phyloP scores from a whole-genome alignment of 2,113 vertebrate genomes.

The Mionectes macconnelli region DNA sequence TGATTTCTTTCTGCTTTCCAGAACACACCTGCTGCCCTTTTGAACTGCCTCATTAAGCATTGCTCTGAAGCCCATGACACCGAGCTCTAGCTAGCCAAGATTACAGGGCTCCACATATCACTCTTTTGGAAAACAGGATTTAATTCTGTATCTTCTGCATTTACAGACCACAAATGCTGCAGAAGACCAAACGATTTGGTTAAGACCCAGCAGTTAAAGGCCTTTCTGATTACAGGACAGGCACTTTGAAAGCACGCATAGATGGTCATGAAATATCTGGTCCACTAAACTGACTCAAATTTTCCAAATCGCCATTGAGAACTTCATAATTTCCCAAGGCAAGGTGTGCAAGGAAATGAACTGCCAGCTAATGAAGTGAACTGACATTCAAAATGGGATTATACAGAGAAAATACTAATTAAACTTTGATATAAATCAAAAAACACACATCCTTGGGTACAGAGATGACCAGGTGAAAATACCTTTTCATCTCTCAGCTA shows the following conservation, averaged over 20 bases:
- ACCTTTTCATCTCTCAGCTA: not conserved
- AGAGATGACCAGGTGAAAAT: not conserved
- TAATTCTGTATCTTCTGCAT: not conserved
- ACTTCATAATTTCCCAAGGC: not conserved
- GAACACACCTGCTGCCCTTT: constrained; percentile 9
- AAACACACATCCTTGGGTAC: not conserved
- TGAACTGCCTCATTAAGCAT: not conserved
- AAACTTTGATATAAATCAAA: not conserved
- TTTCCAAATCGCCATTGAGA: not conserved
- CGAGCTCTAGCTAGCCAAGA: not conserved
- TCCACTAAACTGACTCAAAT: not conserved
- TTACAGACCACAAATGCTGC: not conserved
- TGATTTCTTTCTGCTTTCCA: not conserved
- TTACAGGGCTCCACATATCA: not conserved
- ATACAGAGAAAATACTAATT: not conserved
- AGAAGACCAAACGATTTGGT: not conserved
- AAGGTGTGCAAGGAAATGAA: not conserved
- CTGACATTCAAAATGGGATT: not conserved
- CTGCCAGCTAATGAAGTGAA: not conserved
- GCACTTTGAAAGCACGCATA: not conserved
- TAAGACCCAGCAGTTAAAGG: not conserved
- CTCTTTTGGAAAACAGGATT: not conserved
- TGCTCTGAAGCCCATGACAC: not conserved
- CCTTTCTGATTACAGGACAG: not conserved
- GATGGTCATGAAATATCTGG: not conserved